Conservation (phyloP, 2,888 invertebrate species). For the Cephus nigrinus region DNA sequence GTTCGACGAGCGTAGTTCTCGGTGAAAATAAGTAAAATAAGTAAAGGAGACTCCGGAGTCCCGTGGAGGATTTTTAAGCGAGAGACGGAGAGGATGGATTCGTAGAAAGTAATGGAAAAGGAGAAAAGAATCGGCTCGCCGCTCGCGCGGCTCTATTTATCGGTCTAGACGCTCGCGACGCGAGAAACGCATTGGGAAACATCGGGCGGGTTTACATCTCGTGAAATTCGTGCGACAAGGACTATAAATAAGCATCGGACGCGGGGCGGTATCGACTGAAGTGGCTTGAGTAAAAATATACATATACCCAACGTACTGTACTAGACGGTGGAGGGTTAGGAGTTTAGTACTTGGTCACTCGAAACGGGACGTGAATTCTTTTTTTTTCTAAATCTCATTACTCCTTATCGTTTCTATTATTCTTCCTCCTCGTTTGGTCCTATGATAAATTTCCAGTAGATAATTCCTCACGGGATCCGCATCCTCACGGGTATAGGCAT, state of each 20-base stretch:
- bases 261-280: constrained; percentile 27
- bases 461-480: not conserved
- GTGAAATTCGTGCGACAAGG: constrained; percentile 38
- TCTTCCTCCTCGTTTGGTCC: not conserved
- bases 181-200: not conserved
- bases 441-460: not conserved
- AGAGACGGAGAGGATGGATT: not conserved
- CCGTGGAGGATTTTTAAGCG: not conserved
- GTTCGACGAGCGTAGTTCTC: constrained; percentile 2
- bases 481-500: not conserved
- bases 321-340: not conserved
- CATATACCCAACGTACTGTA: not conserved
- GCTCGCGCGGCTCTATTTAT: not conserved
- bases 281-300: constrained; percentile 38
- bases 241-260: constrained; percentile 46
- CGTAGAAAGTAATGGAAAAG: not conserved
- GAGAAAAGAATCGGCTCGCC: not conserved
- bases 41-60: not conserved
- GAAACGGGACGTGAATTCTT: not conserved
- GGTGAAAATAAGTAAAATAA: not conserved
- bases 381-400: not conserved
- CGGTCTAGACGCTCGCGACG: constrained; percentile 6
- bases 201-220: constrained; percentile 26
- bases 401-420: not conserved
- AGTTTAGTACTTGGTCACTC: not conserved